Conservation (phyloP, 2,888 invertebrate genomes). For the Phorcus lineatus region DNA sequence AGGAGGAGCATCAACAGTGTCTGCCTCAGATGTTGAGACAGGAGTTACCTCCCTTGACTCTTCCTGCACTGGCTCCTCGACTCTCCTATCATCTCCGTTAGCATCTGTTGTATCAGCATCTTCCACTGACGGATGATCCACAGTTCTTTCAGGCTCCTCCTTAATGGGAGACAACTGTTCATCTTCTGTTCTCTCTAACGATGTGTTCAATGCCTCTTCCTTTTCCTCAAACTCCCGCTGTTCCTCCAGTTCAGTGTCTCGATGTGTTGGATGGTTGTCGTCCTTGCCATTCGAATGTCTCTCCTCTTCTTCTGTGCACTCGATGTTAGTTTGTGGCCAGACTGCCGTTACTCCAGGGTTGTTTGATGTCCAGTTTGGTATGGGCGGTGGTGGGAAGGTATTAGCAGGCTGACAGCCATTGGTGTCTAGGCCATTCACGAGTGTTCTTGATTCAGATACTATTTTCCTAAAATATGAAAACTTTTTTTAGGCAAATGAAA, state of each 20-base stretch:
- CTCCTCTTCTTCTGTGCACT: background rate
- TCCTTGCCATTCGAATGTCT: background rate
- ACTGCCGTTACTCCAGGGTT: background rate
- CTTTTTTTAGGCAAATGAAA: background rate
- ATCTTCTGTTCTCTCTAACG: background rate
- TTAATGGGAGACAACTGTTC: no score
- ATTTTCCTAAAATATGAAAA: constrained; percentile 60
- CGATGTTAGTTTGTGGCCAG: background rate
- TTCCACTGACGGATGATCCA: no score
- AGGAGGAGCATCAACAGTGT: no score
- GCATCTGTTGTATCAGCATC: no score
- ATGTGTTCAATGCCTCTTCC: background rate
- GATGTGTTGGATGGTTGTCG: background rate
- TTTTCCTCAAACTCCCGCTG: background rate
- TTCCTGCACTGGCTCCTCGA: background rate
- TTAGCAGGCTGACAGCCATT: constrained; percentile 47
- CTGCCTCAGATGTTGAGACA: no score
- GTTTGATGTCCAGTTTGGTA: background rate
- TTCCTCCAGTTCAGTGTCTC: background rate
- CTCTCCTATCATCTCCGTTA: no score
- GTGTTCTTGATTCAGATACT: constrained; percentile 55
- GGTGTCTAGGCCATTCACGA: constrained; percentile 66
- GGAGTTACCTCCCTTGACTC: constrained; percentile 18
- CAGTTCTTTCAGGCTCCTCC: no score
- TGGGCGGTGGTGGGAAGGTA: constrained; percentile 8